phyloP scores from a whole-genome alignment of 1,140 invertebrate species.

The Hyles euphorbiae region DNA sequence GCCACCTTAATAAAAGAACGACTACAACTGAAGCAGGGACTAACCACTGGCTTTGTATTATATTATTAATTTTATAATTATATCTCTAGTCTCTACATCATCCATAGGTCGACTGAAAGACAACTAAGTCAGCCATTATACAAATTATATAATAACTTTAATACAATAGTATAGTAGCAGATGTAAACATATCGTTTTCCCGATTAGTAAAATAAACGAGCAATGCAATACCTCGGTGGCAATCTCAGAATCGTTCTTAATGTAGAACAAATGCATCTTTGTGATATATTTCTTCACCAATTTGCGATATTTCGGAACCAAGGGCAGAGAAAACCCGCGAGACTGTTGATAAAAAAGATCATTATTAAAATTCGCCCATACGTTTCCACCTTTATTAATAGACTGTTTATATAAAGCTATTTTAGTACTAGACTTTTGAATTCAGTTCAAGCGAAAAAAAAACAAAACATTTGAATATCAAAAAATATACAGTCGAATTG shows the following conservation, averaged over 20 bases:
- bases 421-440: not conserved
- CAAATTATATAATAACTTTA: too few species aligned
- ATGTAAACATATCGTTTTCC: too few species aligned
- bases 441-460: too few species aligned
- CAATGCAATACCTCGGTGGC: conserved; percentile 18
- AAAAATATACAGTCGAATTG: too few species aligned
- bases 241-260: conserved; percentile 21
- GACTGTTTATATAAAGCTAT: not conserved
- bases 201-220: conserved; percentile 1
- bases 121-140: too few species aligned
- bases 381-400: too few species aligned
- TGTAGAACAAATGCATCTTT: conserved; percentile 22
- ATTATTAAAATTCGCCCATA: not conserved
- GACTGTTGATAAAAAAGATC: conserved; percentile 9
- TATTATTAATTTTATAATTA: too few species aligned
- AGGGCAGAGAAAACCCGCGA: conserved; percentile 8
- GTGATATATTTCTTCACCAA: conserved; percentile 12
- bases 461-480: too few species aligned
- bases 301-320: conserved; percentile 10
- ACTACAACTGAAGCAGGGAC: not conserved
- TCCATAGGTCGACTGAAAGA: too few species aligned
- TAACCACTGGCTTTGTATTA: not conserved
- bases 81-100: too few species aligned
- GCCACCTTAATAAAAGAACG: not conserved
- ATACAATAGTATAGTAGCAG: too few species aligned